Evolutionary conservation across 2,888 invertebrate genomes (phyloP).

Genomic region (Cryptocheilus praepositus): DNA sequence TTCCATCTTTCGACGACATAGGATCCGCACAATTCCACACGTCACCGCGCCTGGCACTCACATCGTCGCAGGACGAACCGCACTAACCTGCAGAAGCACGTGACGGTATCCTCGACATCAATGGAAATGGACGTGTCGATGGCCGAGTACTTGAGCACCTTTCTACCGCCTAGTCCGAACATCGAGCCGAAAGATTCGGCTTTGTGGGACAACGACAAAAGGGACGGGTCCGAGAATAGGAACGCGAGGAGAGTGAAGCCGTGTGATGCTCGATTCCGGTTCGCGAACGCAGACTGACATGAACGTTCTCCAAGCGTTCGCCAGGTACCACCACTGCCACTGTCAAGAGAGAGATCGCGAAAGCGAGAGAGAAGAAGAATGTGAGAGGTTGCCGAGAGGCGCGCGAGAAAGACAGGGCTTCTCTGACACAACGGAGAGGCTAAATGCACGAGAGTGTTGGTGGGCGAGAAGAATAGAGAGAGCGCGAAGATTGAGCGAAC

Average conservation of each 20-base stretch:
- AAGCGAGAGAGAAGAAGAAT: conserved; percentile 23
- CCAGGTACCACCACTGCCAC: conserved; percentile 50
- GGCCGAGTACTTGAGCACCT: conserved; percentile 70
- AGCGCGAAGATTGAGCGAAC: conserved; percentile 5
- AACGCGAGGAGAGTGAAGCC: not conserved
- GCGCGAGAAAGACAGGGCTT: too few species aligned
- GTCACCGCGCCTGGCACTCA: not conserved
- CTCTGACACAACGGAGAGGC: too few species aligned
- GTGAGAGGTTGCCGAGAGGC: not conserved
- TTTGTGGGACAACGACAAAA: conserved; percentile 26
- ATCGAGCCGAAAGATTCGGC: conserved; percentile 40
- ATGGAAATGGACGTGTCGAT: conserved; percentile 78
- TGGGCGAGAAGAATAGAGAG: not conserved
- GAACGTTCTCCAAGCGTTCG: conserved; percentile 55
- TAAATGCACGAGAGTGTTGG: not conserved
- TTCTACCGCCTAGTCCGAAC: conserved; percentile 65
- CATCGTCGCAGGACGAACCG: conserved; percentile 5
- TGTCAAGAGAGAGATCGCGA: conserved; percentile 24
- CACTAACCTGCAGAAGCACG: conserved; percentile 87
- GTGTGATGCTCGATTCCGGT: conserved; percentile 19
- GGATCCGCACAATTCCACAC: too few species aligned
- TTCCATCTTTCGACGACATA: too few species aligned
- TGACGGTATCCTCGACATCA: conserved; percentile 84
- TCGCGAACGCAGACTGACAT: conserved; percentile 53
- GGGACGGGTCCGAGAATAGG: not conserved